A percentile compares a stretch with the other conserved stretches of the same genome.
phyloP scores from a whole-genome alignment of 1,140 invertebrate genomes.

The Alviniconcha marisindica region DNA sequence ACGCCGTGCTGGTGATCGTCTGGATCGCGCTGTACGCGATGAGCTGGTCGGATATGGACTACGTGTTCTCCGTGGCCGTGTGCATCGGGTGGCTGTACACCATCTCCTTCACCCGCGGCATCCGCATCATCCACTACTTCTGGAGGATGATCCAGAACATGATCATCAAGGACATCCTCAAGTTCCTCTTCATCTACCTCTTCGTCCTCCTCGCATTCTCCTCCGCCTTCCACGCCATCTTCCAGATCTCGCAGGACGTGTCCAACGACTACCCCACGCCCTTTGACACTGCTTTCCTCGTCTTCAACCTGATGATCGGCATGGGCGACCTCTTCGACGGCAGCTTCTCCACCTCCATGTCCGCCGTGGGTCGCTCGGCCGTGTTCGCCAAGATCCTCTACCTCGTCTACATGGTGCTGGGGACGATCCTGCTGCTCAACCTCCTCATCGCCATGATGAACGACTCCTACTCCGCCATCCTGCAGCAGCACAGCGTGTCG shows the following conservation, averaged over 20 bases:
- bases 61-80: slow-evolving; percentile 59
- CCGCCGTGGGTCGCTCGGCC: slow-evolving; percentile 42
- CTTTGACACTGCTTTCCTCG: slow-evolving; percentile 58
- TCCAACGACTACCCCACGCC: slow-evolving; percentile 48
- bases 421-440: slow-evolving; percentile 68
- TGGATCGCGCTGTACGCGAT: slow-evolving; percentile 61
- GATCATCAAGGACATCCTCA: slow-evolving; percentile 65
- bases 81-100: slow-evolving; percentile 68
- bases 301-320: slow-evolving; percentile 69
- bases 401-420: slow-evolving; percentile 66
- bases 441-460: slow-evolving; percentile 74
- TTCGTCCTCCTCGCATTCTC: slow-evolving; percentile 70
- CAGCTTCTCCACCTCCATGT: slow-evolving; percentile 49
- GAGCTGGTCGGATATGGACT: slow-evolving; percentile 56
- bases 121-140: slow-evolving; percentile 69
- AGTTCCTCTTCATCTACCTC: slow-evolving; percentile 69
- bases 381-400: slow-evolving; percentile 60
- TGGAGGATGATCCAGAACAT: slow-evolving; percentile 69
- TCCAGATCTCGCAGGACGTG: slow-evolving; percentile 44
- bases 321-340: slow-evolving; percentile 65
- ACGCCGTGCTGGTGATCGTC: slow-evolving; percentile 52
- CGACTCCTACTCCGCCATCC: slow-evolving; percentile 67
- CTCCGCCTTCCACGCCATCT: slow-evolving; percentile 64
- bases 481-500: slow-evolving; percentile 49
- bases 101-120: slow-evolving; percentile 67